Base-by-base conservation (phyloP, 2,797 vertebrate species). In the Aplochiton taeniatus region DNA sequence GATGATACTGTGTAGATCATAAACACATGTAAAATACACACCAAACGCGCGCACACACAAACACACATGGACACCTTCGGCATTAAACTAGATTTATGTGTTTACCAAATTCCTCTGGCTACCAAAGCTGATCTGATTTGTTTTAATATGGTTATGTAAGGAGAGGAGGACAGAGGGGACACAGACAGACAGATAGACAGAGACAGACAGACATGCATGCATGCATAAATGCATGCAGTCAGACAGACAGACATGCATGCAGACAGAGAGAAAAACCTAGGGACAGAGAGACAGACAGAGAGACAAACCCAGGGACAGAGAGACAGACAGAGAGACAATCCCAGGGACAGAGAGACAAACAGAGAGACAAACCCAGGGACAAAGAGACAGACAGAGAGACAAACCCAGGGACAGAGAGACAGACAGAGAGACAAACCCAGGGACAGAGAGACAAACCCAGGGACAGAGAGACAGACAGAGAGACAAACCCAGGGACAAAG, bases 21-120 rank as follows among this genome's bases (percentile, higher is more conserved):
- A 31, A 31, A 31, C 31, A 31, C 31, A 31, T 31, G 31, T 31
- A 31, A 60, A 17, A 44, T 50, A 65, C 51, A 49, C 43, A 41
- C 11, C n/a, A 45, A 8, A 55, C 7, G 20, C 17, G 11, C 47
- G 12, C 41, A 16, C 56, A 44, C 44, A 58, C 14, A 45, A 11
- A 16, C 31, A 44, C 10, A 10, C 56, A 44, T 14, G 16, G 41
- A 58, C n/a, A 62, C 49, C 48, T 49, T 41, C 48, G 58, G 19
- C 11, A 19, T n/a, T 3, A 31, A 56, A 42, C 44, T n/a, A 41
- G 12, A 69, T 47, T 31, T 1, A 31, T 49, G 12, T 58, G n/a
- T 53, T 61, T 42, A 56, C 44, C 4, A 43, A 11, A 59, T 53
- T 72, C 44, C 61, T 63, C 59, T 68, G n/a, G 57, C 16, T 50